Base-by-base conservation (phyloP, 2,797 vertebrate species). In the Philypnodon macrostomus region DNA sequence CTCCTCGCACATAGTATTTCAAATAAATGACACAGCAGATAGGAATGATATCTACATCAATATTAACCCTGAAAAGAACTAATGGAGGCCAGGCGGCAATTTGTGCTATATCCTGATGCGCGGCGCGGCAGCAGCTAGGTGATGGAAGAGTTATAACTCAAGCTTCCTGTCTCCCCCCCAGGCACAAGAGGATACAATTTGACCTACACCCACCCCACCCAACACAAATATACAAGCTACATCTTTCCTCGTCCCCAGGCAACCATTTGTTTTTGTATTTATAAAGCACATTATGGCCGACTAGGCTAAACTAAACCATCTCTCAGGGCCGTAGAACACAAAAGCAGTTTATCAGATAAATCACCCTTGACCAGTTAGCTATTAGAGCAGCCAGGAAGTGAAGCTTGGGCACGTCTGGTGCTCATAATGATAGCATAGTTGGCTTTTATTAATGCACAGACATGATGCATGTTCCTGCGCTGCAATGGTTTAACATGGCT, bases 41-140 rank as follows among this genome's bases (percentile, higher is more conserved):
- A 92, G 93, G 95, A 96, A 96, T 96, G 95, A 98, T 98, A 98
- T 95, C 93, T 93, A 92, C 94, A 96, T 98, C 94, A 94, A 95
- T 96, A 97, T 96, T 95, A 96, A 94, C 92, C 91, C 93, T 94
- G 94, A 95, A 95, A 95, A 93, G 88, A 85, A 92, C 92, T 94
- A 94, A 95, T 94, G 92, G 95, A 93, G 90, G 90, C 85, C 66
- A n/a, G 89, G 88, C 90, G 90, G 90, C 92, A 91, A 94, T 94
- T 94, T 94, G 87, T 89, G 85, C 89, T 91, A 89, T 90, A 92
- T 90, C 87, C 90, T 90, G 91, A 93, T 88, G 89, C 92, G 90
- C 87, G 87, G 55, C 79, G 73, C 78, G n/a, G n/a, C n/a, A n/a
- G n/a, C n/a, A n/a, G n/a, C n/a, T n/a, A 83, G 83, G 73, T 87